These are phyloP conservation scores for Xylophagus ater DNA, from an alignment of 2,888 invertebrate genomes.

Conservation along the genomic window DNA sequence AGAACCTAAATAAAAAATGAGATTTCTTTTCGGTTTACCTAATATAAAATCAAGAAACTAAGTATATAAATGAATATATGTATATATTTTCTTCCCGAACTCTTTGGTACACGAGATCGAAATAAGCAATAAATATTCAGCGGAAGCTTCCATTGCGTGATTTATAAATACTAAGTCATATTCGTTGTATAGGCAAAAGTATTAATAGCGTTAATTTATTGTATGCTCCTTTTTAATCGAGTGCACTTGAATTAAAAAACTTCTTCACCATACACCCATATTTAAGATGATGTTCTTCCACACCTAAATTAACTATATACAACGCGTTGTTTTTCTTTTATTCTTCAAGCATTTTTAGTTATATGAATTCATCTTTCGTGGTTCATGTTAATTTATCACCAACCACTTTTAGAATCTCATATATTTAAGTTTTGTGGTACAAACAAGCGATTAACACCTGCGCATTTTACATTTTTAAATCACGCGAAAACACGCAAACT, in stretches of 20 bases:
- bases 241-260: no score
- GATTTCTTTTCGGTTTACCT: slow-evolving; percentile 2
- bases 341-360: neutral
- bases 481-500: slow-evolving; percentile 15
- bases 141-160: slow-evolving; percentile 13
- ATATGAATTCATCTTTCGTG: neutral
- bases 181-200: slow-evolving; percentile 6
- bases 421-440: slow-evolving; percentile 11
- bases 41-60: no score
- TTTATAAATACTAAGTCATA: slow-evolving; percentile 13
- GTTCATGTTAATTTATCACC: slow-evolving; percentile 13
- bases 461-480: no score
- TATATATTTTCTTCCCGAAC: neutral
- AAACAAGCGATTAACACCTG: slow-evolving; percentile 18
- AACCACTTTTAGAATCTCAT: no score
- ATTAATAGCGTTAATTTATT: slow-evolving; percentile 16
- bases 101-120: neutral
- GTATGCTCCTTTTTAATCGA: slow-evolving; percentile 15
- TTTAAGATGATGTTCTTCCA: no score
- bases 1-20: no score
- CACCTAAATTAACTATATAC: no score
- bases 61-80: no score
- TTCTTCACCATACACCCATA: no score
- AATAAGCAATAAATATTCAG: slow-evolving; percentile 3
- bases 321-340: neutral